Conservation (phyloP, 2,113 vertebrate genomes). For the Podarcis raffonei region DNA sequence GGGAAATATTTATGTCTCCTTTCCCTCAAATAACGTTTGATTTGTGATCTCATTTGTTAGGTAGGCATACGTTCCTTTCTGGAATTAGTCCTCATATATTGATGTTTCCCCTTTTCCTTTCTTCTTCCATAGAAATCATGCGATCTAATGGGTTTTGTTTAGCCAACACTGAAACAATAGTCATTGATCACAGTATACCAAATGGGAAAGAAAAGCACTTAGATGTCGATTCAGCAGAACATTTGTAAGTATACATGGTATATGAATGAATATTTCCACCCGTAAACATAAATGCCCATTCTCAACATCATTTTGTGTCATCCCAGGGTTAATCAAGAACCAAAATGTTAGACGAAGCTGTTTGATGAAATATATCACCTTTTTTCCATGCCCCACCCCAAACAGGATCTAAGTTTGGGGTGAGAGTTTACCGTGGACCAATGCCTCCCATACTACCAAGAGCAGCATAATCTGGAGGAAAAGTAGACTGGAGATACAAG, state of each 20-base stretch:
- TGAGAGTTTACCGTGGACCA: neutral
- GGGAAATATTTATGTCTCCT: neutral
- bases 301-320: neutral
- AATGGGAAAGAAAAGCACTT: conserved; percentile 88
- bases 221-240: conserved; percentile 85
- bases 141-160: conserved; percentile 96
- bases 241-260: conserved; percentile 79
- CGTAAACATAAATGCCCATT: neutral
- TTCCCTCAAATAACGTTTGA: neutral
- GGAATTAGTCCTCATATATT: neutral
- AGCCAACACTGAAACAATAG: conserved; percentile 96
- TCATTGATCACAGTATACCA: conserved; percentile 89
- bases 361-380: neutral
- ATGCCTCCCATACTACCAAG: neutral
- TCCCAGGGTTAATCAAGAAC: neutral
- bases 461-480: neutral
- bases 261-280: neutral
- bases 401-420: neutral
- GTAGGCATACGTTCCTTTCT: neutral
- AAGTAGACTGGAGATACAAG: neutral
- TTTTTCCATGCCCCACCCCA: neutral
- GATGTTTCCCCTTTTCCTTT: conserved; percentile 13
- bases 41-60: neutral
- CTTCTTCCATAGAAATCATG: conserved; percentile 90
- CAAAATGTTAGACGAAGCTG: neutral